Conservation (phyloP, 92 coral and sea anemone genomes). For the Zoanthus sociatus region DNA sequence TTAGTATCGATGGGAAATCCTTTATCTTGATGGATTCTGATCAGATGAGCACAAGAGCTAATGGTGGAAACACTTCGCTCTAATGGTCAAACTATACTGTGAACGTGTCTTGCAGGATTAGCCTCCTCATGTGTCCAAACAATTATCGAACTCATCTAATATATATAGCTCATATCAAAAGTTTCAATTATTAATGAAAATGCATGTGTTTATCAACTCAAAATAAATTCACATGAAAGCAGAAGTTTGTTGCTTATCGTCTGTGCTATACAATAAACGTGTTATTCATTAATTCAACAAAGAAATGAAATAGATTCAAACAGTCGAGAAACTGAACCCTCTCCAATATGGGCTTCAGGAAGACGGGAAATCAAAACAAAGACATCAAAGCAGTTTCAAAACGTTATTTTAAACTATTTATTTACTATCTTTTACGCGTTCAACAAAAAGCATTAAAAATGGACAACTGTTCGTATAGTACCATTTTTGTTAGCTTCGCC, state of each 20-base stretch:
- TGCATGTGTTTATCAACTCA: neutral
- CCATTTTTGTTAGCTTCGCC: too few species aligned
- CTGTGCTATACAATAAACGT: too few species aligned
- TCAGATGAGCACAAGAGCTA: neutral
- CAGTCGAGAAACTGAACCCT: too few species aligned
- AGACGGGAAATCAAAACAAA: too few species aligned
- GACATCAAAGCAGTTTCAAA: too few species aligned
- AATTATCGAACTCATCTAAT: neutral
- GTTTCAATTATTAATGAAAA: neutral
- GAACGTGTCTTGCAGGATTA: neutral
- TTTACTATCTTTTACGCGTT: too few species aligned
- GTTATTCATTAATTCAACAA: too few species aligned
- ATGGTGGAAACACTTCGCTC: conserved; percentile 1
- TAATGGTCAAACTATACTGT: neutral
- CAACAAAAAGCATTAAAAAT: too few species aligned
- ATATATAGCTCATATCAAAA: neutral
- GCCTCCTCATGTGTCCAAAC: neutral
- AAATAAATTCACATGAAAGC: neutral
- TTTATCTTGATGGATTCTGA: conserved; percentile 1
- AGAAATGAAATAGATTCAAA: too few species aligned
- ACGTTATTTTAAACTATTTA: too few species aligned
- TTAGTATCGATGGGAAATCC: neutral
- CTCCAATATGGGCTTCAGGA: too few species aligned
- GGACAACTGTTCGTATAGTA: too few species aligned
- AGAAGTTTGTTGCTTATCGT: neutral